Percentiles rank a stretch among this genome's conserved stretches.
These are phyloP conservation scores for Steatornis caripensis DNA, from an alignment of 2,113 vertebrate species.

Conservation along the genomic window DNA sequence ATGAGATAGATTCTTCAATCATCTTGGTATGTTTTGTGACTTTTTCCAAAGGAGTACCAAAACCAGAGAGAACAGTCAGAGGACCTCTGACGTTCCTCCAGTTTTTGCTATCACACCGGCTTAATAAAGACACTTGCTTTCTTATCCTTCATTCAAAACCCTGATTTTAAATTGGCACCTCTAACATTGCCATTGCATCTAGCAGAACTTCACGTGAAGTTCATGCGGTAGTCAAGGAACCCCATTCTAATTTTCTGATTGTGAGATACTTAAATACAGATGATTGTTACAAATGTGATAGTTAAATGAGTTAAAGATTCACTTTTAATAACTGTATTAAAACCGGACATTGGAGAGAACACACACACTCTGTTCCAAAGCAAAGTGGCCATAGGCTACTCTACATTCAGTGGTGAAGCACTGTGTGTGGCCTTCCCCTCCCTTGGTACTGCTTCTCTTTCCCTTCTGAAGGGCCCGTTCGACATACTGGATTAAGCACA, in stretches of 20 bases:
- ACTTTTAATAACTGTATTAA: background rate
- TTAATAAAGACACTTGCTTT: background rate
- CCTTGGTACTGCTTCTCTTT: background rate
- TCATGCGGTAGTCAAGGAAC: background rate
- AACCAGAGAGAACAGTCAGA: background rate
- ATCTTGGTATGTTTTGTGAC: background rate
- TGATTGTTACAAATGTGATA: background rate
- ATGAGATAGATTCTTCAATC: background rate
- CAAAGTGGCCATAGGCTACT: background rate
- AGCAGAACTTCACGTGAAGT: background rate
- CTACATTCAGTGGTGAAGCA: background rate
- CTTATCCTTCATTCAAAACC: background rate
- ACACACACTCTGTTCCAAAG: background rate
- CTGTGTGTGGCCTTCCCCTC: rapidly evolving
- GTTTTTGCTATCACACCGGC: background rate
- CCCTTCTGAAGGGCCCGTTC: background rate
- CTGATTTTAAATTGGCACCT: background rate
- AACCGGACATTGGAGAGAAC: background rate
- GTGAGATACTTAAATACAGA: background rate
- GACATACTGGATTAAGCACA: background rate
- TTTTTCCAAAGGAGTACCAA: background rate
- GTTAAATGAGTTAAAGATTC: background rate
- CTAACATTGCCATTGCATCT: background rate
- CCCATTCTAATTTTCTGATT: background rate
- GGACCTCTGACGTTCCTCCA: background rate